Evolutionary conservation across 2,113 vertebrate genomes (phyloP), one percentile per base, ranked within the genome.

Genomic region (Charadrius vociferus): DNA sequence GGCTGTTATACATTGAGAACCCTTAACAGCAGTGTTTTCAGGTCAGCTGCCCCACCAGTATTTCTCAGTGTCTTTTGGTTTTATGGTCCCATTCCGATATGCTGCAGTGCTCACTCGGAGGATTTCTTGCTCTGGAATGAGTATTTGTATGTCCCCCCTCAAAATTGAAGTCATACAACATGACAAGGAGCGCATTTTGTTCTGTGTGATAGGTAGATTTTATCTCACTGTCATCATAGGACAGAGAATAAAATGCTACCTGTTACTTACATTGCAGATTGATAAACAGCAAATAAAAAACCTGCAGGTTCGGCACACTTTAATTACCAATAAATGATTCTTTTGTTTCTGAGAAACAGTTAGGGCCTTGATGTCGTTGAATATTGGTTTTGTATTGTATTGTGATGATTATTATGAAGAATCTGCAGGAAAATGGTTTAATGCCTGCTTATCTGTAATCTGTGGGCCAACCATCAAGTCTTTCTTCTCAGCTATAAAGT

Each of bases 381-480:
- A 14, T 47, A 45, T 63, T 36, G 59, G 27, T 17, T 58, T n/a
- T 52, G 14, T 50, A 34, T 34, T 24, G 8, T 80, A 26, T 78
- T 50, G 14, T 32, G 29, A 66, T 1, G 1, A 29, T 56, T 50
- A 15, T 70, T 80, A 56, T 50, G 43, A 70, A 72, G 24, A 77
- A 50, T 45, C n/a, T 79, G 23, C 27, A 74, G 50, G 61, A 63
- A 58, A 43, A n/a, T 34, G 10, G 3, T 45, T 66, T 59, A 79
- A 43, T 49, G n/a, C 56, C 73, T 80, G 41, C 13, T 78, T 72
- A 58, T 34, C 55, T 86, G 27, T 81, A 81, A 63, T 52, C 47
- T 3, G 0, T 23, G 41, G 32, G 8, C 14, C 27, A 61, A 8
- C 32, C 65, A 36, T 53, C 18, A 21, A 21, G 0, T 53, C 53